phyloP scores from a whole-genome alignment of 2,113 vertebrate genomes.

The Brachypodius melanocephalos region DNA sequence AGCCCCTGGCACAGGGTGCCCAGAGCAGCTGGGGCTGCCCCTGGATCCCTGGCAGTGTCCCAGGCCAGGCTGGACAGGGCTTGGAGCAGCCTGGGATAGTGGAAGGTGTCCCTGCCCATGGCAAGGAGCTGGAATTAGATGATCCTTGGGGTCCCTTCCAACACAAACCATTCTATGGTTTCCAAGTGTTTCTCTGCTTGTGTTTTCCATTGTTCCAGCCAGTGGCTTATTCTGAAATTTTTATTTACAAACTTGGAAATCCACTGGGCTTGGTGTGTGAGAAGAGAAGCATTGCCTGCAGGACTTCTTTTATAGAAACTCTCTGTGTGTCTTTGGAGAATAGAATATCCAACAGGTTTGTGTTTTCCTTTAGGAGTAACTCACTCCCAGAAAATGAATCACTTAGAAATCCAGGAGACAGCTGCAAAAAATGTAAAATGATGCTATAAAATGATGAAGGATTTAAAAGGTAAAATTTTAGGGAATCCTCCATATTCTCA shows the following conservation, averaged over 20 bases:
- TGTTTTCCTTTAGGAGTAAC: not conserved
- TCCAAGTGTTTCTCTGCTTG: not conserved
- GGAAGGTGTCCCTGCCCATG: not conserved
- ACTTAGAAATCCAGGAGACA: not conserved
- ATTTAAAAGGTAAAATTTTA: not conserved
- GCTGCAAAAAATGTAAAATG: not conserved
- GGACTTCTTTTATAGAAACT: not conserved
- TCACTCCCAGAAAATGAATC: not conserved
- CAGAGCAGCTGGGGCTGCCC: not conserved
- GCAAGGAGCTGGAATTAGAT: not conserved
- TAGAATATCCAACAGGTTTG: not conserved
- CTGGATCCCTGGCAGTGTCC: not conserved
- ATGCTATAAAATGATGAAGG: not conserved
- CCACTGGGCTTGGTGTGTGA: not conserved
- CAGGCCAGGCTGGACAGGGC: not conserved
- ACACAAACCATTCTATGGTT: not conserved
- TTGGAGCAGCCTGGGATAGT: accelerated
- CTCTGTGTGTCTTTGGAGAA: not conserved
- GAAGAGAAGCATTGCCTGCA: not conserved
- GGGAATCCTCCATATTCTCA: not conserved
- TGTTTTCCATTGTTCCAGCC: not conserved
- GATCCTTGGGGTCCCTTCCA: not conserved
- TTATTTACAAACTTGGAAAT: not conserved
- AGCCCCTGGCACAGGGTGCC: not conserved
- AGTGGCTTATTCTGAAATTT: not conserved